Evolutionary conservation across 2,888 invertebrate genomes (phyloP), one percentile per base, ranked within the genome.

Genomic region (Phortica magna): DNA sequence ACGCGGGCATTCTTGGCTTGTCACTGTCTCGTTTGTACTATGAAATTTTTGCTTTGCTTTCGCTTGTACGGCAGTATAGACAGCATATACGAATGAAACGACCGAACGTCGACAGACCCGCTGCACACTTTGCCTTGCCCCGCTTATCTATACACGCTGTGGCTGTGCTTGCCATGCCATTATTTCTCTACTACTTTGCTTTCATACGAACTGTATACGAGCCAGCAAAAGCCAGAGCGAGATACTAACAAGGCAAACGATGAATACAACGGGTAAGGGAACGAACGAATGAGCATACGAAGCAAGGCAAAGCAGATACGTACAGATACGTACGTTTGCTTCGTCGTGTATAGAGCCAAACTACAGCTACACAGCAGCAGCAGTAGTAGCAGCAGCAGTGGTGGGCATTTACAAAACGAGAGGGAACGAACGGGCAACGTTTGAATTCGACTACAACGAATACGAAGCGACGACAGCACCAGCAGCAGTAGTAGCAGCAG

Each of bases 1-100:
- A 42, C 77, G 77, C 64, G 80, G 87, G 85, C 78, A 61, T 82
- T 83, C 70, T 76, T 83, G 76, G 79, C 78, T 59, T 43, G 78
- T 80, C 55, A 57, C 39, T 14, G 31, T 39, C 43, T 65, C 39
- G 64, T 64, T 57, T 41, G 65, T 71, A 71, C 53, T 71, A 71
- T 71, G 39, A 71, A 71, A 71, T 71, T 71, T 71, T 71, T 22
- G 84, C 81, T 81, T 83, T 83, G 79, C 83, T 83, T 77, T 70
- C 65, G 77, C 59, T 61, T 65, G 17, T 22, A 67, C 57, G 59
- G 74, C 75, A 70, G 65, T 65, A 75, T 39, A 39, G 64, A 48
- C 48, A 48, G 48, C 9, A 48, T 48, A 39, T 39, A 64, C 39
- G 64, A 64, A 14, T 67, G 48, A 48, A 6, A 48, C 48, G 48